These are phyloP conservation scores for Sebastes trivittatus DNA, from an alignment of 2,797 vertebrate genomes.

Conservation along the genomic window DNA sequence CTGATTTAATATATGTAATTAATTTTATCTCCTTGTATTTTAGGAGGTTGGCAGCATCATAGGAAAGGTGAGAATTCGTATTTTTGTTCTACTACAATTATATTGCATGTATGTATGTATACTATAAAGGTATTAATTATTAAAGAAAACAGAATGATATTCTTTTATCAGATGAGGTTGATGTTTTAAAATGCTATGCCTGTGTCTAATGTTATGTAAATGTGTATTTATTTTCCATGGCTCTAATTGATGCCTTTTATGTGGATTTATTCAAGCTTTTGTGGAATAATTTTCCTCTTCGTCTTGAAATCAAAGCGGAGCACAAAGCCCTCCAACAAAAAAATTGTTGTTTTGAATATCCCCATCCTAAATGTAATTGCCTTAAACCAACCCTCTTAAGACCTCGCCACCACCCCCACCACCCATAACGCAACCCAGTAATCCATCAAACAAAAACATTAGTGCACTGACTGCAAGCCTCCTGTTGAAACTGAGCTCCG, in stretches of 20 bases:
- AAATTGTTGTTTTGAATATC: conserved; percentile 43
- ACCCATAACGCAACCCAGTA: conserved; percentile 60
- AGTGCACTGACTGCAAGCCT: conserved; percentile 64
- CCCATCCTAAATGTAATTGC: conserved; percentile 64
- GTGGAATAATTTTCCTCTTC: not conserved
- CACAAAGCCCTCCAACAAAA: conserved; percentile 44
- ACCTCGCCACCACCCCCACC: conserved; percentile 23
- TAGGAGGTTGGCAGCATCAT: conserved; percentile 87
- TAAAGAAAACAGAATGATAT: not conserved
- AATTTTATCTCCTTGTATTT: conserved; percentile 39
- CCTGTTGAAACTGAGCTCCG: conserved; percentile 68
- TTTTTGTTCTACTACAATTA: conserved; percentile 5
- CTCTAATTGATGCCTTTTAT: conserved; percentile 10
- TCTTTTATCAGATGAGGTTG: not conserved
- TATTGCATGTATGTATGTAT: not conserved
- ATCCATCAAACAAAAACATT: conserved; percentile 76
- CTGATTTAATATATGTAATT: not conserved
- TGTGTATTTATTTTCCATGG: not conserved
- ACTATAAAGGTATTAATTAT: not conserved
- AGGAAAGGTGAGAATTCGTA: conserved; percentile 79
- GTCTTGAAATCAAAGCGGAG: conserved; percentile 32
- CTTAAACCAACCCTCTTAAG: conserved; percentile 60
- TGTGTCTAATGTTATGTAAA: conserved; percentile 4
- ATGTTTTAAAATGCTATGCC: conserved; percentile 7
- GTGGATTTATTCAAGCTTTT: conserved; percentile 19